Evolutionary conservation across 2,113 vertebrate species (phyloP).

Genomic region (Axis porcinus): DNA sequence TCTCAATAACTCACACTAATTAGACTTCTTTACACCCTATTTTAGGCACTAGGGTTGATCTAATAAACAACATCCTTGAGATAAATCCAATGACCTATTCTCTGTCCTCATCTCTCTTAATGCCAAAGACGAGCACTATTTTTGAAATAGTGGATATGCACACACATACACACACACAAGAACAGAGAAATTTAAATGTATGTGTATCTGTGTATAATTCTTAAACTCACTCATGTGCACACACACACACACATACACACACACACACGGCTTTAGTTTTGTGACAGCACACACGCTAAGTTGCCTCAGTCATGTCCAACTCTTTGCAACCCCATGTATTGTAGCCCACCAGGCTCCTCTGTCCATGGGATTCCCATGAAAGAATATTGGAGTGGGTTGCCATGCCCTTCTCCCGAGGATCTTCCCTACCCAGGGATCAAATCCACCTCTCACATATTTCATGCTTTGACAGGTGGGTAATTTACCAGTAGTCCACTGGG

Average conservation of each 20-base stretch:
- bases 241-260: background rate
- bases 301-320: background rate
- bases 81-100: background rate
- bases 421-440: background rate
- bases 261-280: background rate
- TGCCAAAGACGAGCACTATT: background rate
- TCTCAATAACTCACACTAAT: background rate
- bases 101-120: background rate
- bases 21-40: background rate
- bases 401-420: background rate
- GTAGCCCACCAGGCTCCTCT: background rate
- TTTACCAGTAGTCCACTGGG: background rate
- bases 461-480: background rate
- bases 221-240: background rate
- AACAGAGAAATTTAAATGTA: background rate
- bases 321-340: background rate
- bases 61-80: background rate
- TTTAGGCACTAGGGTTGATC: background rate
- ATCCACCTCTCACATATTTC: background rate
- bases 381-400: background rate
- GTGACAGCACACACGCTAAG: fast-evolving
- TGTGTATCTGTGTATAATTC: background rate
- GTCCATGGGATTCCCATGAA: background rate
- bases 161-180: background rate
- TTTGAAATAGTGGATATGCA: background rate